A percentile compares a stretch with the other conserved stretches of the same genome.
phyloP scores from a whole-genome alignment of 92 coral and sea anemone species.

The Palythoa grandis region DNA sequence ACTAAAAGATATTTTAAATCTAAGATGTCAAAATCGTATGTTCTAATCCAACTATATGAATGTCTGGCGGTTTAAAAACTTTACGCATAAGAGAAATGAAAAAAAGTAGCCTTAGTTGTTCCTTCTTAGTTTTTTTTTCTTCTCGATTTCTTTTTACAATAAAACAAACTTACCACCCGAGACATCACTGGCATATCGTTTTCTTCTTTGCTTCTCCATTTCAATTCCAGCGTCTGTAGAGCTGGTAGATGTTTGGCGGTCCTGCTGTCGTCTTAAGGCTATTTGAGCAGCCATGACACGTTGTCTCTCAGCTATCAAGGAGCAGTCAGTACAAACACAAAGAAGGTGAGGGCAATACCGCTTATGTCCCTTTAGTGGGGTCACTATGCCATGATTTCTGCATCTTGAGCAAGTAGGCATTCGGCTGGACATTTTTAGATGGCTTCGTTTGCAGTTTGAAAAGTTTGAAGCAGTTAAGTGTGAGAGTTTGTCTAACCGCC shows the following conservation, averaged over 20 bases:
- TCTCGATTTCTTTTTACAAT: background rate
- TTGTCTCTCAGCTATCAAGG: slow-evolving; percentile 35
- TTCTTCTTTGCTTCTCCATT: background rate
- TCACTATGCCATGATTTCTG: slow-evolving; percentile 35
- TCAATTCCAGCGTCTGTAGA: background rate
- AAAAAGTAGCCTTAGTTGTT: background rate
- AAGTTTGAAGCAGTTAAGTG: background rate
- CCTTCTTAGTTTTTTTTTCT: background rate
- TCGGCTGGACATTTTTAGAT: slow-evolving; percentile 12
- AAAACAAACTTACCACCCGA: background rate
- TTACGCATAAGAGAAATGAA: background rate
- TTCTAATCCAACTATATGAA: background rate
- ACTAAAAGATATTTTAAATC: background rate
- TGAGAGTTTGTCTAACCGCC: background rate
- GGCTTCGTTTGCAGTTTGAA: background rate
- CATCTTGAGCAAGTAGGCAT: slow-evolving; percentile 44
- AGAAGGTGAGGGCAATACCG: slow-evolving; percentile 11
- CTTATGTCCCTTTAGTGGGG: slow-evolving; percentile 30
- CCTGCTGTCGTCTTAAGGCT: slow-evolving; percentile 33
- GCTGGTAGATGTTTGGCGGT: background rate
- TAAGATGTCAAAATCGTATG: too few species aligned
- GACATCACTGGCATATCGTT: background rate
- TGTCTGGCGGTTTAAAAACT: background rate
- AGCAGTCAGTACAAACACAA: slow-evolving; percentile 24
- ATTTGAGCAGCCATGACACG: slow-evolving; percentile 44